Evolutionary conservation across 2,888 invertebrate species (phyloP), one percentile per base, ranked within the genome.

Genomic region (Agrotis ipsilon): DNA sequence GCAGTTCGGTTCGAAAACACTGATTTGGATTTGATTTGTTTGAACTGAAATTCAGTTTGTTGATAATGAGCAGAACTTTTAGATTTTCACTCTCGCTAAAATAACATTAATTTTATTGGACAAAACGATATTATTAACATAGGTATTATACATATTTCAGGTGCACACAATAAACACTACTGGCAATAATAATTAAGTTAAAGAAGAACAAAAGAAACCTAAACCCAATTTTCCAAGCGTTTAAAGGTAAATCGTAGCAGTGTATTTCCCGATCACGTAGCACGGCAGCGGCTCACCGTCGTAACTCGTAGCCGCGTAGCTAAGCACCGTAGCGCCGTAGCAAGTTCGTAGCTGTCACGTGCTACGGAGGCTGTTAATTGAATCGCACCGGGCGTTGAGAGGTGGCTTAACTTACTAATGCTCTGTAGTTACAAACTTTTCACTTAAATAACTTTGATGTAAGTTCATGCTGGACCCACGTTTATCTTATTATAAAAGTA

Each of bases 301-400:
- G 79, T 78, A 75, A 67, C 73, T 62, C 84, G 86, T 86, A 87
- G 86, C 86, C 73, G 80, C 87, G 88, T 87, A 89, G 84, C 79
- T 66, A 76, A 83, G 80, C 84, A 67, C 77, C 76, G 86, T 88
- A 82, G 81, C 84, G 60, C 75, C 75, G 86, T 87, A 87, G 88
- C 86, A 78, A 81, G 74, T 68, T 75, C 84, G 88, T 84, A 85
- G 85, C 84, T 68, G 86, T 78, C 90, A 89, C 89, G 88, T 88
- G 89, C 90, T 90, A 89, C 90, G 90, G 75, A 92, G 91, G 92
- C 86, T 90, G 89, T 89, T 91, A 90, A 92, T 92, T 91, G 88
- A 88, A 90, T 90, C 87, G 83, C 83, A 84, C 84, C 88, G 85
- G 85, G 74, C 88, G 89, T 83, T 86, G 88, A 89, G 90, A 91